Evolutionary conservation across 2,113 vertebrate species (phyloP).

Genomic region (Felis catus): DNA sequence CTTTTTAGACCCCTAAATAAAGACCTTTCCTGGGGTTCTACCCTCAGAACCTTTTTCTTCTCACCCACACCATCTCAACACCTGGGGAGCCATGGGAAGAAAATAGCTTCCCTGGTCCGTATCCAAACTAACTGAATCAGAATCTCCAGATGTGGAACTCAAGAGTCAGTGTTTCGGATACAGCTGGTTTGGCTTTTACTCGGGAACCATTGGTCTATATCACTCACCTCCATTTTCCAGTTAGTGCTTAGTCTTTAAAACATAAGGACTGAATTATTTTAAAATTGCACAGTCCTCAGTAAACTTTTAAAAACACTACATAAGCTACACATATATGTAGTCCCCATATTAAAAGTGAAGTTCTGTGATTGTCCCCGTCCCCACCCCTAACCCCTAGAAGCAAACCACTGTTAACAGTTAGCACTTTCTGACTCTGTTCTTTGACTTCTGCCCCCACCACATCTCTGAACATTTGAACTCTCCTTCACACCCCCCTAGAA

Average conservation of each 20-base stretch:
- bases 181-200: neutral
- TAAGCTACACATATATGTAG: neutral
- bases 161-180: neutral
- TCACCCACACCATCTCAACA: neutral
- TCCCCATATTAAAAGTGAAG: constrained; percentile 14
- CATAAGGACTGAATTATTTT: neutral
- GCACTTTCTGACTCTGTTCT: neutral
- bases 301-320: neutral
- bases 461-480: neutral
- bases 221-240: neutral
- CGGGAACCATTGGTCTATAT: neutral
- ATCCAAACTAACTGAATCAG: neutral
- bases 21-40: neutral
- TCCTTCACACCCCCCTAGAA: neutral
- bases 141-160: neutral
- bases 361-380: neutral
- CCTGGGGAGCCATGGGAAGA: neutral
- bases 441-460: neutral
- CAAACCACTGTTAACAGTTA: neutral
- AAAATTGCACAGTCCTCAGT: neutral
- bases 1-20: neutral
- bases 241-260: neutral
- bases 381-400: neutral
- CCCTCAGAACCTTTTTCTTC: neutral
- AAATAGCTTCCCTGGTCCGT: neutral